phyloP scores from a whole-genome alignment of 23 tunicate species.

The Botrylloides violaceus region DNA sequence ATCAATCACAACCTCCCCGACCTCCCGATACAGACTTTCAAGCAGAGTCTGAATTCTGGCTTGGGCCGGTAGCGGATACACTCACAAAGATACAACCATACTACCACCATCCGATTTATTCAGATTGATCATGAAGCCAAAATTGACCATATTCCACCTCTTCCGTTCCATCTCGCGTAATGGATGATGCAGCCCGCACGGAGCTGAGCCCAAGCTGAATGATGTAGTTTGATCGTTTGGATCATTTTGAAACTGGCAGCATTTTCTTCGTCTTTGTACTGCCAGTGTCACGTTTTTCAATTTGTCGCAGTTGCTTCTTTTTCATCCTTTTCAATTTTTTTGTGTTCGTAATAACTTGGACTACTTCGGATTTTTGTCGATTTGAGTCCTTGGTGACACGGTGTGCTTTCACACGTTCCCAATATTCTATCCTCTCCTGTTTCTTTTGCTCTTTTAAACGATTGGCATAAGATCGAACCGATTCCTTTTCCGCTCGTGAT shows the following conservation, averaged over 20 bases:
- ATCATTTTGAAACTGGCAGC: background rate
- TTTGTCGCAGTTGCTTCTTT: constrained; percentile 63
- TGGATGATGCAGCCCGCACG: too few relatives aligned
- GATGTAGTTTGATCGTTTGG: too few relatives aligned
- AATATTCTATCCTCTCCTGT: constrained; percentile 44
- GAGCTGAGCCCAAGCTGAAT: too few relatives aligned
- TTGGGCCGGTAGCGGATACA: too few relatives aligned
- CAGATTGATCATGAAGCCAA: too few relatives aligned
- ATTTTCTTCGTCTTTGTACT: constrained; percentile 33
- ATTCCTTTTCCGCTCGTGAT: constrained; percentile 19
- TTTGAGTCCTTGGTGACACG: constrained; percentile 43
- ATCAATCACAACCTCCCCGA: too few relatives aligned
- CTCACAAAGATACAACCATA: too few relatives aligned
- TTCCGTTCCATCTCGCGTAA: too few relatives aligned
- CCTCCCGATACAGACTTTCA: too few relatives aligned
- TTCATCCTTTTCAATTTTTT: constrained; percentile 72
- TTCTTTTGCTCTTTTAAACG: constrained; percentile 30
- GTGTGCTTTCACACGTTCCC: constrained; percentile 68
- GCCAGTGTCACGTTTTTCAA: constrained; percentile 55
- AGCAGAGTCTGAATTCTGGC: too few relatives aligned
- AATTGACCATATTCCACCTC: too few relatives aligned
- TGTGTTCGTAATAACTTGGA: constrained; percentile 65
- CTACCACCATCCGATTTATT: too few relatives aligned
- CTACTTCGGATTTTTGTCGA: constrained; percentile 59
- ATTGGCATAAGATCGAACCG: constrained; percentile 19